A percentile compares a stretch with the other conserved stretches of the same genome.
phyloP scores from a whole-genome alignment of 2,888 invertebrate species.

The Gandaritis pyraliata region DNA sequence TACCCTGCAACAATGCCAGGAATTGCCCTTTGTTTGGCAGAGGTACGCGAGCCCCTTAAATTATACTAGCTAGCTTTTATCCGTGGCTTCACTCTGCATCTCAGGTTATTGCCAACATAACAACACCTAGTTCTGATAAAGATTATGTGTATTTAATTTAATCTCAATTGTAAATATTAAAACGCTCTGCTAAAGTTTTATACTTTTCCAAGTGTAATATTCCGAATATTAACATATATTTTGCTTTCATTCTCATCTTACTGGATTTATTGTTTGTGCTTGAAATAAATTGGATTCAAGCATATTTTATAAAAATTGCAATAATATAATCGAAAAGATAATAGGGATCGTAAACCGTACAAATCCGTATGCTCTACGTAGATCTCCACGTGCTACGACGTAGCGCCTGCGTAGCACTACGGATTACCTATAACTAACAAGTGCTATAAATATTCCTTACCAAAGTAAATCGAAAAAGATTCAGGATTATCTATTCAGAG shows the following conservation, averaged over 20 bases:
- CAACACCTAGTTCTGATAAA: neutral
- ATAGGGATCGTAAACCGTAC: neutral
- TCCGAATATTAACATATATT: no score
- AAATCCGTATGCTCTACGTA: neutral
- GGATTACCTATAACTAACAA: neutral
- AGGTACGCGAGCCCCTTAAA: constrained; percentile 33
- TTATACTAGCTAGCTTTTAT: constrained; percentile 5
- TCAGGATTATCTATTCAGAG: neutral
- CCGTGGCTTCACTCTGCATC: neutral
- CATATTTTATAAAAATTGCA: neutral
- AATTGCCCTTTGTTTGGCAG: constrained; percentile 36
- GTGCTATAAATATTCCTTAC: neutral
- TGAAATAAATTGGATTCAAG: no score
- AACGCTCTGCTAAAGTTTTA: neutral
- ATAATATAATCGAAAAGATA: no score
- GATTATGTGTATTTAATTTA: neutral
- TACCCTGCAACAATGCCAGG: constrained; percentile 37
- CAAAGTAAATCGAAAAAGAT: neutral
- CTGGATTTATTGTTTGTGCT: no score
- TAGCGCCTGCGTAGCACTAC: neutral
- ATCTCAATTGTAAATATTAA: neutral
- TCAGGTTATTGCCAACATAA: neutral
- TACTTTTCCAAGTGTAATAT: no score
- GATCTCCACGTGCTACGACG: neutral
- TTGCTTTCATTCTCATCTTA: no score